Base-by-base conservation (phyloP, 2,888 invertebrate species). In the Ischnura elegans region DNA sequence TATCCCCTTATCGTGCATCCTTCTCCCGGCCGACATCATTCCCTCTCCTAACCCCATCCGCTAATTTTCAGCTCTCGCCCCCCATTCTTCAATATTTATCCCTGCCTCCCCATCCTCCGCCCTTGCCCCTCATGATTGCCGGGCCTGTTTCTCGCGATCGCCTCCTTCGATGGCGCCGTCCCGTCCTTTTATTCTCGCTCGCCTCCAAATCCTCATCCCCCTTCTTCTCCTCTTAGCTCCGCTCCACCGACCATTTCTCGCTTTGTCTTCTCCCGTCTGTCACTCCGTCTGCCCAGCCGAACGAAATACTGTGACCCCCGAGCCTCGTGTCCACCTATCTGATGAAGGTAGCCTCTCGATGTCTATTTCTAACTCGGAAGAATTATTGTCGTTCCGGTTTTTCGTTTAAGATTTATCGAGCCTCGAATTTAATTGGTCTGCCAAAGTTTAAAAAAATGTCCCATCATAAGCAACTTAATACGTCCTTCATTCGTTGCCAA, bases 31-130 rank as follows among this genome's bases (percentile, higher is more conserved):
- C 36, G 29, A 43, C 36, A 25, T 42, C 87, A 55, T 61, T 90
- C 55, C 25, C 86, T n/a, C 86, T 61, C 61, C 42, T 43, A 13
- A 21, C 55, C 36, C 0, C 87, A 42, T 55, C 87, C 42, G 66
- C 90, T 61, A 90, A 90, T 90, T n/a, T 66, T 90, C 90, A 87
- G 10, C 87, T 87, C 87, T 87, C 86, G 86, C 86, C 45, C 46
- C 87, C 87, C 51, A 87, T 87, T 87, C 87, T 87, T 87, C 90
- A 61, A 66, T 90, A 6, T 61, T 36, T 85, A 29, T 86, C 45
- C 36, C 43, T 36, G 36, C 43, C 90, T 90, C n/a, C 86, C 46
- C 86, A 4, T 25, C 86, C 43, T 86, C 86, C 86, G 6, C 19
- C 8, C 43, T 86, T 45, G 36, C 86, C 86, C 46, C 86, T 6